Evolutionary conservation across 1,140 invertebrate genomes (phyloP).

Genomic region (Monochamus saltuarius): DNA sequence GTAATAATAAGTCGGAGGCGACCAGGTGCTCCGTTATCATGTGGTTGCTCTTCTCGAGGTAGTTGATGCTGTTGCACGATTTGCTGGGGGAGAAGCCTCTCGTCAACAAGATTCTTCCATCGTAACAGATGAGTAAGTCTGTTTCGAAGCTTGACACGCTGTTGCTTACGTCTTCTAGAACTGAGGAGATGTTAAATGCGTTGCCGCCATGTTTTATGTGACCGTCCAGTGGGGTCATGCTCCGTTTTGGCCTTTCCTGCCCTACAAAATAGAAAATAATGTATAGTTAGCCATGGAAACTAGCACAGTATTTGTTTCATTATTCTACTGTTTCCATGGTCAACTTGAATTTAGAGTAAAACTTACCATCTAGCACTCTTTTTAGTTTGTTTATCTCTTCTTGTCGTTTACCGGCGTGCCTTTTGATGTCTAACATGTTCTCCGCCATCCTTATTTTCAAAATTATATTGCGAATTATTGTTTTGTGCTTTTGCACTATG

Average conservation of each 20-base stretch:
- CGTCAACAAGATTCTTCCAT: slow-evolving; percentile 68
- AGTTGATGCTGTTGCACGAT: slow-evolving; percentile 65
- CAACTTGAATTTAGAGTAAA: no score
- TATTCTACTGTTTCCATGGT: no score
- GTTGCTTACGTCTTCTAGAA: slow-evolving; percentile 53
- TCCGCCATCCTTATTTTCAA: slow-evolving; percentile 12
- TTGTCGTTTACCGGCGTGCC: slow-evolving; percentile 24
- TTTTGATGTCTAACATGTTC: slow-evolving; percentile 20
- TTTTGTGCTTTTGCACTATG: background rate
- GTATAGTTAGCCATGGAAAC: no score
- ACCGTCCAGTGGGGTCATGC: slow-evolving; percentile 59
- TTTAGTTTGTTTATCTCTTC: slow-evolving; percentile 23
- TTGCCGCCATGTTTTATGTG: slow-evolving; percentile 75
- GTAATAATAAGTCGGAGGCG: slow-evolving; percentile 73
- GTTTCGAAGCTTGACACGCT: slow-evolving; percentile 78
- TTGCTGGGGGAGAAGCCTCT: slow-evolving; percentile 67
- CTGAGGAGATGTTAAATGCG: slow-evolving; percentile 59
- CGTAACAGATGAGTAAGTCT: slow-evolving; percentile 71
- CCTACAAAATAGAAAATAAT: slow-evolving; percentile 9
- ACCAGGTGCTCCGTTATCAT: slow-evolving; percentile 71
- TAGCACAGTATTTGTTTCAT: no score
- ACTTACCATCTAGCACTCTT: slow-evolving; percentile 13
- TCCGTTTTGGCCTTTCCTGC: slow-evolving; percentile 54
- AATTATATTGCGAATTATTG: background rate
- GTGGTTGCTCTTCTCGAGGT: slow-evolving; percentile 63